A percentile compares a stretch with the other conserved stretches of the same genome.
Conservation (phyloP, 2,888 invertebrate genomes). For the Torymus auratus region DNA sequence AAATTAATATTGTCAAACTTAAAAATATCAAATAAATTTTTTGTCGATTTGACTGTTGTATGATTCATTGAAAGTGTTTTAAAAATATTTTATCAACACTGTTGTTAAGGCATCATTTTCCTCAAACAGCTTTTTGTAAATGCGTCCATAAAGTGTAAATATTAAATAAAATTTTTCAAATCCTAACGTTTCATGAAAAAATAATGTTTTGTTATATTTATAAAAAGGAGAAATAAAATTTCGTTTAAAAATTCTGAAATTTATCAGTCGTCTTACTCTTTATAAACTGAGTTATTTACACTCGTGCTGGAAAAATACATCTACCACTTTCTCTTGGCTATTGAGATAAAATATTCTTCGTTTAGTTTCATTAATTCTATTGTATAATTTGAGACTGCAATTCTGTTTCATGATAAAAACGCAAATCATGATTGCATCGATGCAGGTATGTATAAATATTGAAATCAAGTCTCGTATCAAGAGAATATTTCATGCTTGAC, state of each 20-base stretch:
- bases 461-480: constrained; percentile 35
- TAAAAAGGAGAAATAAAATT: constrained; percentile 5
- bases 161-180: constrained; percentile 11
- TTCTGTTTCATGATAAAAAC: constrained; percentile 31
- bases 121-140: neutral
- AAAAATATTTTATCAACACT: neutral
- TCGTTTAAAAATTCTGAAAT: constrained; percentile 40
- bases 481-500: constrained; percentile 33
- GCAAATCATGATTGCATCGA: constrained; percentile 41
- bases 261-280: constrained; percentile 47
- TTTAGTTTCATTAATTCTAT: constrained; percentile 33
- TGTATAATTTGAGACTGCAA: constrained; percentile 37
- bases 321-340: constrained; percentile 47
- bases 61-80: no score
- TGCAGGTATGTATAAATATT: constrained; percentile 35
- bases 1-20: no score
- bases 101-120: neutral
- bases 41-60: neutral
- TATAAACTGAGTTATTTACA: constrained; percentile 52
- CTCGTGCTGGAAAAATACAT: constrained; percentile 55
- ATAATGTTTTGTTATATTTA: constrained; percentile 15
- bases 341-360: constrained; percentile 48
- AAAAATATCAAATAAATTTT: neutral
- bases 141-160: neutral
- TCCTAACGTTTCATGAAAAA: constrained; percentile 4